phyloP scores from a whole-genome alignment of 2,113 vertebrate species.

The Lota lota region DNA sequence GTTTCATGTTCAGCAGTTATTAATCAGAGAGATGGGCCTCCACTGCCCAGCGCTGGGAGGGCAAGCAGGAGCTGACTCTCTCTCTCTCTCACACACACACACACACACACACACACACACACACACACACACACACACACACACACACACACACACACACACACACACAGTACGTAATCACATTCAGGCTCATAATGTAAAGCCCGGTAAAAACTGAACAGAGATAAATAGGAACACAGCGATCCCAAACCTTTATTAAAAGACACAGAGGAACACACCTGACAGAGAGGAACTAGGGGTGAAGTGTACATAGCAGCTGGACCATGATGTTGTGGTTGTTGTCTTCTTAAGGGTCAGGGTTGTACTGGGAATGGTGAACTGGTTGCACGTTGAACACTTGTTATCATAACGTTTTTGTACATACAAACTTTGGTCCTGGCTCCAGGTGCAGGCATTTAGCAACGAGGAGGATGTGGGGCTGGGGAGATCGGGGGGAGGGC shows the following conservation, averaged over 20 bases:
- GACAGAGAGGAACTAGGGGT: constrained; percentile 53
- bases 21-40: neutral
- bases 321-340: neutral
- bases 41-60: constrained; percentile 49
- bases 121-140: constrained; percentile 37
- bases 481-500: constrained; percentile 17
- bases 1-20: neutral
- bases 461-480: no score
- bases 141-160: constrained; percentile 6
- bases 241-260: constrained; percentile 61
- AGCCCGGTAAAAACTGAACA: neutral
- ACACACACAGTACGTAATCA: neutral
- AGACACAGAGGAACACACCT: constrained; percentile 52
- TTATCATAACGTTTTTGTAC: no score
- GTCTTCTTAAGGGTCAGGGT: neutral
- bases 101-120: neutral
- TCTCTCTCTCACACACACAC: constrained; percentile 37
- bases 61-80: constrained; percentile 54
- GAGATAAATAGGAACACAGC: constrained; percentile 21
- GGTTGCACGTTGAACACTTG: neutral
- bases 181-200: constrained; percentile 16
- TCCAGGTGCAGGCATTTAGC: no score
- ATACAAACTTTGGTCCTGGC: no score
- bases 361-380: neutral
- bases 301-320: constrained; percentile 39